These are phyloP conservation scores for Drosophila obscura DNA, from an alignment of 1,140 invertebrate genomes.

Conservation along the genomic window DNA sequence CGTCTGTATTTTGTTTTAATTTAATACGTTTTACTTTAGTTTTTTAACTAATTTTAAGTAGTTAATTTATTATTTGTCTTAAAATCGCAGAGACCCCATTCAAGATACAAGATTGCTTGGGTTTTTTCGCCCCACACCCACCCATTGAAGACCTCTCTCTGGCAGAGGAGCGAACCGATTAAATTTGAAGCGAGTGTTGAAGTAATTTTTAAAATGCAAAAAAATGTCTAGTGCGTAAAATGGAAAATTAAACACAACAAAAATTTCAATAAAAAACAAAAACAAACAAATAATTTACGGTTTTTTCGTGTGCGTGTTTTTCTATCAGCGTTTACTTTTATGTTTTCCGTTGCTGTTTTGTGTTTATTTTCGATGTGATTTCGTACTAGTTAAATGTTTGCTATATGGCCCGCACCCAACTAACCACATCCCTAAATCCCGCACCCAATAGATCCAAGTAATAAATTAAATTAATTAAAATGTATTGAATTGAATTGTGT, in stretches of 20 bases:
- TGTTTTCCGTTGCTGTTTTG: conserved; percentile 32
- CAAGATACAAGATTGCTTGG: conserved; percentile 53
- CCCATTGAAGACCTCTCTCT: conserved; percentile 37
- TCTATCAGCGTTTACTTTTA: conserved; percentile 16
- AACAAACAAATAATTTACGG: conserved; percentile 27
- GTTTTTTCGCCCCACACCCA: conserved; percentile 28
- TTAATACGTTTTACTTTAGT: conserved; percentile 74
- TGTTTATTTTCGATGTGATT: conserved; percentile 51
- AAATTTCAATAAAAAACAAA: conserved; percentile 45
- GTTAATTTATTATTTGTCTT: conserved; percentile 79
- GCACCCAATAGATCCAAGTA: conserved; percentile 57
- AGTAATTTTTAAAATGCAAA: conserved; percentile 65
- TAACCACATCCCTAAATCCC: conserved; percentile 4
- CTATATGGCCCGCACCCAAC: conserved; percentile 41
- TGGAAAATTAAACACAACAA: conserved; percentile 60
- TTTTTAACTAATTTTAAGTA: conserved; percentile 83
- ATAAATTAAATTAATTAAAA: conserved; percentile 46
- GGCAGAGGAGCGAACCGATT: conserved; percentile 40
- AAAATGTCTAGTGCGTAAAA: conserved; percentile 71
- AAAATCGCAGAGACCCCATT: conserved; percentile 50
- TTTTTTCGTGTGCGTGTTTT: conserved; percentile 28
- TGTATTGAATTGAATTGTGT: conserved; percentile 49
- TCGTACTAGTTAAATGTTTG: conserved; percentile 54
- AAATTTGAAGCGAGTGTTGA: conserved; percentile 57
- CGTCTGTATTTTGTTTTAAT: conserved; percentile 76